Percentiles rank a stretch among this genome's conserved stretches.
These are phyloP conservation scores for Diarsia rubi DNA, from an alignment of 2,888 invertebrate species.

Conservation along the genomic window DNA sequence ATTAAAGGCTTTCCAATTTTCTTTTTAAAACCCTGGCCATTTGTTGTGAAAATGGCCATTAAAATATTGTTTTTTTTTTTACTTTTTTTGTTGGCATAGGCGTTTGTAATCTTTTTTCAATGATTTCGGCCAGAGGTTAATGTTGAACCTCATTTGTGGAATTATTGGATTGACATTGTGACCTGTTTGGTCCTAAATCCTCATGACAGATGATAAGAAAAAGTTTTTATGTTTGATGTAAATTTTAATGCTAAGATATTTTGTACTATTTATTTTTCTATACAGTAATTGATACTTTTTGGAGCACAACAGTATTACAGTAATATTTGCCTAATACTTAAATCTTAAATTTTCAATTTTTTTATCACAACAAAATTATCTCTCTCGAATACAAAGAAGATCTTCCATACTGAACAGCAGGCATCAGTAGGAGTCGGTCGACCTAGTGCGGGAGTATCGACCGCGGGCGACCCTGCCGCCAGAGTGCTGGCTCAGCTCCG, in stretches of 20 bases:
- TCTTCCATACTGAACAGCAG: conserved; percentile 23
- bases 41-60: conserved; percentile 20
- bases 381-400: neutral
- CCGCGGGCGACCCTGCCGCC: conserved; percentile 70
- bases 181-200: neutral
- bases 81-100: neutral
- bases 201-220: neutral
- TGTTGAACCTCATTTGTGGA: neutral
- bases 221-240: neutral
- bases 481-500: conserved; percentile 69
- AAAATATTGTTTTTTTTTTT: conserved; percentile 24
- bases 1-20: neutral
- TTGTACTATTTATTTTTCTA: neutral
- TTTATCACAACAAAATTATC: neutral
- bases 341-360: neutral
- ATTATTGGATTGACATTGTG: neutral
- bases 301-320: neutral
- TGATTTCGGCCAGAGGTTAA: neutral
- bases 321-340: neutral
- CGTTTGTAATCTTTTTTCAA: neutral
- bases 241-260: neutral
- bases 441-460: conserved; percentile 75
- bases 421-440: conserved; percentile 51
- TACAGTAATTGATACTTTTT: neutral
- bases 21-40: neutral